Percentiles rank a stretch among this genome's conserved stretches.
Evolutionary conservation across 2,113 vertebrate species (phyloP).

Genomic region (Brachirus orientalis): DNA sequence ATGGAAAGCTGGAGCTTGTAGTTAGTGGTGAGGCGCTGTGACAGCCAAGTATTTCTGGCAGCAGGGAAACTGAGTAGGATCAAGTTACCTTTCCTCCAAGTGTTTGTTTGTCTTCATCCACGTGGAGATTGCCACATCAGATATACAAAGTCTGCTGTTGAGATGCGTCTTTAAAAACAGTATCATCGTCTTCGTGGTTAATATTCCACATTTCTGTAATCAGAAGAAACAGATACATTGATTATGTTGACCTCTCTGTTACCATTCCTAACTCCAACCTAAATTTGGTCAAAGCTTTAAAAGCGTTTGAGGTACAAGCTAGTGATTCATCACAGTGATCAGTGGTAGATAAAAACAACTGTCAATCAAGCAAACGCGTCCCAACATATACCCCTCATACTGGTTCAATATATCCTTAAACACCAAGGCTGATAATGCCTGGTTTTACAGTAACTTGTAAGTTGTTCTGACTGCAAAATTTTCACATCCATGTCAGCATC

Average conservation of each 20-base stretch:
- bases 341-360: too few species aligned
- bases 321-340: not conserved
- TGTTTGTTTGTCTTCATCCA: slow-evolving; percentile 41
- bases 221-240: not conserved
- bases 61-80: slow-evolving; percentile 19
- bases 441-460: not conserved
- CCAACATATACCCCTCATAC: too few species aligned
- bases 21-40: slow-evolving; percentile 69
- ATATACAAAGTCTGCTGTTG: not conserved
- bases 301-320: not conserved
- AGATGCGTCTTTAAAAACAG: slow-evolving; percentile 4
- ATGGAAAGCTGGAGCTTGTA: slow-evolving; percentile 63
- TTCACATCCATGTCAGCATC: not conserved
- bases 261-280: not conserved
- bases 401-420: too few species aligned
- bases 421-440: too few species aligned
- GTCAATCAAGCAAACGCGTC: too few species aligned
- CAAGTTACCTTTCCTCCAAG: slow-evolving; percentile 36
- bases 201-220: slow-evolving; percentile 1
- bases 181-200: not conserved
- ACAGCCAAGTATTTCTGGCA: slow-evolving; percentile 70
- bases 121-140: slow-evolving; percentile 52
- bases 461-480: not conserved
- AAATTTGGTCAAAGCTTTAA: not conserved
- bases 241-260: not conserved